Evolutionary conservation across 1,140 invertebrate genomes (phyloP), one percentile per base, ranked within the genome.

Genomic region (Coelopa frigida): DNA sequence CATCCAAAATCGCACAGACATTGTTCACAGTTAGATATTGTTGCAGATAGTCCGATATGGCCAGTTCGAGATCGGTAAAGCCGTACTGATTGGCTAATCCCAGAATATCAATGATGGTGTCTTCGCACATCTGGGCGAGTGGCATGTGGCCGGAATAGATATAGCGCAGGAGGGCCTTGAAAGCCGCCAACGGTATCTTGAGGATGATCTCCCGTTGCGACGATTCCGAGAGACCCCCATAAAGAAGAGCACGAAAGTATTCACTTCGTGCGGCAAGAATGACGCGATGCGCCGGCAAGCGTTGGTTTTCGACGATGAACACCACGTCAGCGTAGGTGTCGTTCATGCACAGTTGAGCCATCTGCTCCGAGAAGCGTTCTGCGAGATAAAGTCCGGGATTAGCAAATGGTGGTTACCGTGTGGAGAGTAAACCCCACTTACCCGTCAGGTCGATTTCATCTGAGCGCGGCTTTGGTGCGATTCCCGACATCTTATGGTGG

Each of bases 11-110:
- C 5, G 87, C 77, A 73, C 93, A 97, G 2, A 95, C 88, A 74
- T 98, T 98, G 56, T 80, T 78, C 36, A 89, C 78, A 38, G 83
- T 85, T 14, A 98, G 73, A 57, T 89, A 84, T 62, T 92, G 87
- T 52, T 85, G 82, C 49, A 99, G 72, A 73, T 94, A 95, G 59
- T 96, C 89, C 2, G 90, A 96, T 49, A 98, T 90, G 11, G 91
- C 81, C 7, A 79, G 72, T 75, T 97, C 91, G 39, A 99, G 71
- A 64, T 96, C 89, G 51, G 82, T 78, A 75, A 98, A 96, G 26
- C 92, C 92, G 75, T 95, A 98, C 57, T 94, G 85, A 76, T 98
- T 91, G 20, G 91, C 87, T 59, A 98, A 75, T 5, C 84, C 88
- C 39, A 95, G 71, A 35, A 90, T 85, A 61, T 95, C 91, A 44